Evolutionary conservation across 2,888 invertebrate genomes (phyloP), one percentile per base, ranked within the genome.

Genomic region (Parapristionchus giblindavisi): DNA sequence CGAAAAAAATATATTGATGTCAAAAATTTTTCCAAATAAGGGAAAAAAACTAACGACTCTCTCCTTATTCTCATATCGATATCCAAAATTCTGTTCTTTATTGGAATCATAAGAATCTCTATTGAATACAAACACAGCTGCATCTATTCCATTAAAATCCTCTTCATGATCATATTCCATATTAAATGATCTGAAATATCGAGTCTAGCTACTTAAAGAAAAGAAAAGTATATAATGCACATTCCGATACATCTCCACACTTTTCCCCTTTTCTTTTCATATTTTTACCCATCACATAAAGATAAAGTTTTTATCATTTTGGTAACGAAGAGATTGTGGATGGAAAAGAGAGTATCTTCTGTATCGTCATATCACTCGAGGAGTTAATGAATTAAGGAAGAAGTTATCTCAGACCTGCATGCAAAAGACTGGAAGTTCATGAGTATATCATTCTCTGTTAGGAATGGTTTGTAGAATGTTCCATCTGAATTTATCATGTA

Each of bases 391-490:
- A 40, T 48, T 40, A 43, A 65, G 17, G n/a, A 8, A 8, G 32
- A 38, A 29, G 5, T 27, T 14, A 8, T 8, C 60, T 60, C 17
- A 14, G 60, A 73, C 73, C 80, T 76, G 66, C 80, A 79, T 1
- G 76, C 14, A 32, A 78, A 80, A 8, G 85, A 83, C 52, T 85
- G 85, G 76, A 84, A 85, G 58, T 83, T 80, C 40, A 78, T 80
- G 32, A 84, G 52, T 3, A 48, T 72, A 48, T 83, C 82, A 1
- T 77, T 77, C 65, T 82, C 83, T 70, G 79, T 77, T 29, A 85
- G 71, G 61, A 78, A 79, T 0, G 83, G 80, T 27, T 83, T 83
- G 74, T 83, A 83, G 68, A 83, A 81, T 17, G 83, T 77, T 24
- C 85, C 85, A 77, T 85, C 85, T 81, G 77, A 1, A 77, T 48